phyloP scores from a whole-genome alignment of 2,113 vertebrate species.

The Hippolais icterina region DNA sequence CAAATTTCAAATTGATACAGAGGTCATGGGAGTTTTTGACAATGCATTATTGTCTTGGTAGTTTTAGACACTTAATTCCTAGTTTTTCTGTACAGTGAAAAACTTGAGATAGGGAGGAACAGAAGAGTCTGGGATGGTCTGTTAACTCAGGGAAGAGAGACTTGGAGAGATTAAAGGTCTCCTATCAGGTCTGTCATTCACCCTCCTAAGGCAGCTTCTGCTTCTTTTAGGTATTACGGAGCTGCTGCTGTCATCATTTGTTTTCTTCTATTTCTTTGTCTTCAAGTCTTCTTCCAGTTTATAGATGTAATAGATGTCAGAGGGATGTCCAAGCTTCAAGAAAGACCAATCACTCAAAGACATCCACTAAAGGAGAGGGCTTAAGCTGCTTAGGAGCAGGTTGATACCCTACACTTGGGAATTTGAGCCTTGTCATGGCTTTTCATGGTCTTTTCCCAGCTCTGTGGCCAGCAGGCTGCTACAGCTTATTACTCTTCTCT shows the following conservation, averaged over 20 bases:
- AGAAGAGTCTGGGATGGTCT: background rate
- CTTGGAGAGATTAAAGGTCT: background rate
- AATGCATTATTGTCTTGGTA: background rate
- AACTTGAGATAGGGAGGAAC: background rate
- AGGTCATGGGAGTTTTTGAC: background rate
- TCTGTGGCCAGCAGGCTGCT: background rate
- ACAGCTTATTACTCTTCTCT: background rate
- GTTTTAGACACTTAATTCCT: background rate
- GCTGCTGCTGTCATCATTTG: background rate
- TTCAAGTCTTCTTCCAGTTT: background rate
- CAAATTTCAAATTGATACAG: background rate
- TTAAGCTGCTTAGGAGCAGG: background rate
- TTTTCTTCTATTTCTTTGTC: background rate
- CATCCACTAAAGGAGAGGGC: background rate
- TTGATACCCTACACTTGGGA: background rate
- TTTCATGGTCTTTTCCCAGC: background rate
- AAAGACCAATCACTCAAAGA: background rate
- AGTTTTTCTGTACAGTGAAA: background rate
- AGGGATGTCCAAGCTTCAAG: background rate
- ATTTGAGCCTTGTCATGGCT: background rate
- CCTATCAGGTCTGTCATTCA: background rate
- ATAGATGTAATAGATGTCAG: background rate
- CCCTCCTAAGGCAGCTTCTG: background rate
- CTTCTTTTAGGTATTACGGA: background rate
- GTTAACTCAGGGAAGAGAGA: background rate